Evolutionary conservation across 2,113 vertebrate species (phyloP), one percentile per base, ranked within the genome.

Genomic region (Etheostoma cragini): DNA sequence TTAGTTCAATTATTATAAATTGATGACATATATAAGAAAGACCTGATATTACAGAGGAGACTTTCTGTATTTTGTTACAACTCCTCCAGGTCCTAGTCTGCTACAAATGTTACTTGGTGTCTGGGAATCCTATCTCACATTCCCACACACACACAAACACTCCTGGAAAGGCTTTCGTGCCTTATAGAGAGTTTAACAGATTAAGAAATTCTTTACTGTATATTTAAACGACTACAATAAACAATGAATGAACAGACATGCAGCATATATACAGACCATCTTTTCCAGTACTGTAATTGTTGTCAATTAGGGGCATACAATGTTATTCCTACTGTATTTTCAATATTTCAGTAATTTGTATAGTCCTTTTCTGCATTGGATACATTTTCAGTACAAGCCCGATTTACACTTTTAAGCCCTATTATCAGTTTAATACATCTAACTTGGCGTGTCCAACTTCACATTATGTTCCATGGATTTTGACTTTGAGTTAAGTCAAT

Each of bases 401-500:
- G 50, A 38, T 67, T 50, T 52, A 26, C 6, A 60, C 10, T 63
- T 83, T 26, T 64, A 50, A 71, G 15, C 24, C 10, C 2, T 6
- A 22, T 69, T 68, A 64, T 13, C 3, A 33, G 35, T 45, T 72
- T 65, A 69, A 53, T 76, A 80, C 71, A 26, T 64, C n/a, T n/a
- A 26, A 26, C 26, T 26, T 45, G 14, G 13, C 1, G 16, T 33
- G 22, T 71, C 72, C 57, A 78, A 74, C 75, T 71, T 77, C 49
- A 72, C 60, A 64, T 80, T 19, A 61, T 22, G 42, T 81, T 73
- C 60, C 56, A 74, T 38, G 46, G 56, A 87, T 56, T 71, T 60
- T 24, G 21, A 78, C 49, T 76, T 72, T 70, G 10, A 49, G 21
- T 26, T 8, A 26, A 77, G 63, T 81, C 21, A 58, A 61, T 61